These are phyloP conservation scores for Microctenopoma stevenorrisi DNA, from an alignment of 2,797 vertebrate species.

Conservation along the genomic window DNA sequence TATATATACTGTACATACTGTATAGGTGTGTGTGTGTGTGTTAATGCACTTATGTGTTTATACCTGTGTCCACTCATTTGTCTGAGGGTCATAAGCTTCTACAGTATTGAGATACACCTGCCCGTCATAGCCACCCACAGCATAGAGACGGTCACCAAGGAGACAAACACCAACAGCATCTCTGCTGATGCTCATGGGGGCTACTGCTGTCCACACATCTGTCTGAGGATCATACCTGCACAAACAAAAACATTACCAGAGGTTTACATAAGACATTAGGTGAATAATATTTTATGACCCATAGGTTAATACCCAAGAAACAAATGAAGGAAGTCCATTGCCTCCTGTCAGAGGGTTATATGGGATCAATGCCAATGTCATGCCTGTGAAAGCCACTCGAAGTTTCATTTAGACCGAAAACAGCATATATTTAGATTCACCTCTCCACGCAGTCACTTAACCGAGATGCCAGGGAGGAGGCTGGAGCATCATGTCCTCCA, in stretches of 20 bases:
- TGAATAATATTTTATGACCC: too few species aligned
- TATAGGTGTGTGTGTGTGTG: background rate
- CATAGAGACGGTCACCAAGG: slow-evolving; percentile 94
- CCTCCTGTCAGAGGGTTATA: background rate
- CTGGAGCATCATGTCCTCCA: slow-evolving; percentile 95
- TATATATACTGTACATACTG: too few species aligned
- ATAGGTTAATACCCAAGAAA: too few species aligned
- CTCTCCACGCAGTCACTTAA: slow-evolving; percentile 97
- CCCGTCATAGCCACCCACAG: slow-evolving; percentile 96
- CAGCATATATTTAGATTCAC: slow-evolving; percentile 71
- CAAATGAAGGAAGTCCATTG: background rate
- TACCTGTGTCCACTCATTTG: slow-evolving; percentile 98
- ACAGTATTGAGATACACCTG: slow-evolving; percentile 96
- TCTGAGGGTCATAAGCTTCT: slow-evolving; percentile 97
- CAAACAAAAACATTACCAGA: slow-evolving; percentile 15
- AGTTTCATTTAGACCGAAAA: too few species aligned
- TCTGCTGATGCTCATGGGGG: slow-evolving; percentile 97
- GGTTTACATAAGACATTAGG: slow-evolving; percentile 4
- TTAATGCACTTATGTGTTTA: slow-evolving; percentile 2
- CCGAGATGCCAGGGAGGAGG: slow-evolving; percentile 92
- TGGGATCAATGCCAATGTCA: background rate
- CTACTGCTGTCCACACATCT: slow-evolving; percentile 95
- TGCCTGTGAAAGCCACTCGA: too few species aligned
- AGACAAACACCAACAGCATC: slow-evolving; percentile 98
- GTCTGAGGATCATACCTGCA: slow-evolving; percentile 97